Evolutionary conservation across 2,113 vertebrate species (phyloP).

Genomic region (Gracilinanus agilis): DNA sequence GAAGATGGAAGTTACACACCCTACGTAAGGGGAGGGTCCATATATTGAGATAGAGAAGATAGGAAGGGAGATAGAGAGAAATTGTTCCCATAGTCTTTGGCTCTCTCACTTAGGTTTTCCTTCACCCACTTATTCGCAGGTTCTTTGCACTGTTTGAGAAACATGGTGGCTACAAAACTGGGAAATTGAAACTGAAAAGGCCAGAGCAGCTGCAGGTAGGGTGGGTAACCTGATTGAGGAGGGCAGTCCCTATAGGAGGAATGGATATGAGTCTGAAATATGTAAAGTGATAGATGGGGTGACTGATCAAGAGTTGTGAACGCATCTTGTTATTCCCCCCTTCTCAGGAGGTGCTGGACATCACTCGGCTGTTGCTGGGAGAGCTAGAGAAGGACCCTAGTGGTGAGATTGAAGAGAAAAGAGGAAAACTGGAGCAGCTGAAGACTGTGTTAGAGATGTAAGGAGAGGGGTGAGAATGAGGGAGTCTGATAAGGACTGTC

Average conservation of each 20-base stretch:
- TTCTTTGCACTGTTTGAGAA: constrained; percentile 98
- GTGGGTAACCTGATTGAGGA: background rate
- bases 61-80: background rate
- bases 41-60: constrained; percentile 8
- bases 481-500: background rate
- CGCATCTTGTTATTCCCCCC: constrained; percentile 1
- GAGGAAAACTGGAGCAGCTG: constrained; percentile 96
- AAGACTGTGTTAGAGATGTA: constrained; percentile 99
- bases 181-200: constrained; percentile 97
- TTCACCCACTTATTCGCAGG: constrained; percentile 82
- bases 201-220: constrained; percentile 97
- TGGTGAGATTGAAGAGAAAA: constrained; percentile 96
- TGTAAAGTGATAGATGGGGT: constrained; percentile 5
- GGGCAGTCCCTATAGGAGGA: background rate
- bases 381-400: constrained; percentile 92
- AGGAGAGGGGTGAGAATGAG: constrained; percentile 74
- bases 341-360: constrained; percentile 96
- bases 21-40: constrained; percentile 86
- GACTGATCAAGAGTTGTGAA: background rate
- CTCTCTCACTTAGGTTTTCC: constrained; percentile 38
- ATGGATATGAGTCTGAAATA: background rate
- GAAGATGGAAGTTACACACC: constrained; percentile 99
- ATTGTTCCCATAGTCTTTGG: background rate
- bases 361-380: constrained; percentile 92
- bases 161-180: constrained; percentile 97